A percentile compares a stretch with the other conserved stretches of the same genome.
Conservation (phyloP, 2,113 vertebrate species). For the Thamnophis sirtalis region DNA sequence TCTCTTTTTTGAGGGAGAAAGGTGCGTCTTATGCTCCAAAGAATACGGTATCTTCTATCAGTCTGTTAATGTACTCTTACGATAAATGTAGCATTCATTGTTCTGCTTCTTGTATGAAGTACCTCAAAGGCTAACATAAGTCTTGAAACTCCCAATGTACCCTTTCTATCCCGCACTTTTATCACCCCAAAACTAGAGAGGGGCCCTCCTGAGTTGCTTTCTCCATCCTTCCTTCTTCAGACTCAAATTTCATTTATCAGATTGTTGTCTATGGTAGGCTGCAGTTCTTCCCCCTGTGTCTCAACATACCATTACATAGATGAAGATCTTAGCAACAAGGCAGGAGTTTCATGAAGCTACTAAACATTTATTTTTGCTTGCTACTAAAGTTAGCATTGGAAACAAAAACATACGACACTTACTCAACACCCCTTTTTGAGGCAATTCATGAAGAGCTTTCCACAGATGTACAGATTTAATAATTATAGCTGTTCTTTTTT, state of each 20-base stretch:
- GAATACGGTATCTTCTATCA: background rate
- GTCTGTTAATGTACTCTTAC: background rate
- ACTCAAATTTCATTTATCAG: background rate
- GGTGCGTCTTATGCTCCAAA: too few relatives aligned
- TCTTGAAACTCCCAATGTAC: background rate
- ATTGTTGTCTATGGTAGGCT: background rate
- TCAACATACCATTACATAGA: background rate
- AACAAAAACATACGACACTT: background rate
- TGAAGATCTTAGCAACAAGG: background rate
- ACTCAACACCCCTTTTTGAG: background rate
- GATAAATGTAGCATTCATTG: background rate
- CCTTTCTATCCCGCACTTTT: background rate
- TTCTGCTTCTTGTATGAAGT: background rate
- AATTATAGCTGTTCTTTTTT: slow-evolving; percentile 55
- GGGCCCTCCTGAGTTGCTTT: background rate
- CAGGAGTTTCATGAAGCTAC: background rate
- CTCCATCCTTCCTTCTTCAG: background rate
- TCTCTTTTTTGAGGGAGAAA: too few relatives aligned
- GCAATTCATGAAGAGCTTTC: slow-evolving; percentile 34
- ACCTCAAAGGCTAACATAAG: background rate
- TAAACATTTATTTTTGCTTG: background rate
- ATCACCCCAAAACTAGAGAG: background rate
- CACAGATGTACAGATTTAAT: slow-evolving; percentile 39
- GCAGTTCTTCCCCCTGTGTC: background rate
- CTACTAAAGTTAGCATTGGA: background rate